Percentiles rank a stretch among this genome's conserved stretches.
Conservation (phyloP, 2,888 invertebrate species). For the Volucella zonaria region DNA sequence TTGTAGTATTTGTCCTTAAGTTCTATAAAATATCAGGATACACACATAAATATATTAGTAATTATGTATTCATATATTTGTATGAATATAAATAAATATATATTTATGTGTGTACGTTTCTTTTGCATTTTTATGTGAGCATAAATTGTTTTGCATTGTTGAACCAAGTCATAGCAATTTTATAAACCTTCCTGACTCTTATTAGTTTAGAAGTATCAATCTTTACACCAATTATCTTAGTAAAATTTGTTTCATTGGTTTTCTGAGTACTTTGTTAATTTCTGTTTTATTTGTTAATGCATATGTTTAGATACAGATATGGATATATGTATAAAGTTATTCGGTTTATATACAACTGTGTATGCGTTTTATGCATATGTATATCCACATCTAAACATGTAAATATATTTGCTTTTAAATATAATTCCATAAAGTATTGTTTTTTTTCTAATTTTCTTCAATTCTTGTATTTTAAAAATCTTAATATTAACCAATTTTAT, state of each 20-base stretch:
- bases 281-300: constrained; percentile 10
- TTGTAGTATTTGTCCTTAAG: constrained; percentile 75
- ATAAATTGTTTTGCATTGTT: constrained; percentile 16
- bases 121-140: neutral
- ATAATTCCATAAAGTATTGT: constrained; percentile 14
- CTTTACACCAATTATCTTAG: constrained; percentile 29
- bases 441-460: constrained; percentile 8
- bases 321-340: constrained; percentile 11
- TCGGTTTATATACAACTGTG: constrained; percentile 19
- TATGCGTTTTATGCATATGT: constrained; percentile 8
- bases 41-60: constrained; percentile 23
- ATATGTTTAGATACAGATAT: neutral
- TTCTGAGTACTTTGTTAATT: constrained; percentile 4
- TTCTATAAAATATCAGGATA: constrained; percentile 59
- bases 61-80: neutral
- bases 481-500: neutral
- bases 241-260: constrained; percentile 42
- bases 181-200: neutral
- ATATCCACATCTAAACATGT: constrained; percentile 13
- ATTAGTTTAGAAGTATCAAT: constrained; percentile 9
- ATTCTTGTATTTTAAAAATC: constrained; percentile 17
- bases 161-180: constrained; percentile 18
- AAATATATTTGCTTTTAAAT: constrained; percentile 7
- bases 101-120: neutral
- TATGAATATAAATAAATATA: neutral